Base-by-base conservation (phyloP, 1,140 invertebrate species). In the Colletes gigas region DNA sequence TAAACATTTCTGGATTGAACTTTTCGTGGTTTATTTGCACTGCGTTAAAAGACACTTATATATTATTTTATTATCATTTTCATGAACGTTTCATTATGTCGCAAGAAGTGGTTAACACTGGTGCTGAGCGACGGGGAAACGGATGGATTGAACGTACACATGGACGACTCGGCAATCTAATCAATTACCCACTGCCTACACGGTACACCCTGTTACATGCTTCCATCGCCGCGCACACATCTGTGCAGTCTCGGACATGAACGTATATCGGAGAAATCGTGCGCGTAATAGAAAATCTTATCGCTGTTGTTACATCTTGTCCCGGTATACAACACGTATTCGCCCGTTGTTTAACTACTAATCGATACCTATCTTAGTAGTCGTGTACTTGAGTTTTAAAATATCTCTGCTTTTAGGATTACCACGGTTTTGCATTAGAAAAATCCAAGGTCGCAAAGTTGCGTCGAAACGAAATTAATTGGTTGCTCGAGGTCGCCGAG, bases 101-200 rank as follows among this genome's bases (percentile, higher is more conserved):
- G 44, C 21, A 70, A 54, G 47, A 54, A 57, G 9, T 77, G 44
- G 15, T 69, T 70, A 55, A 62, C 39, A 52, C 57, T 70, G 75
- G n/a, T 78, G 75, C 75, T 60, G 41, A 70, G 30, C 47, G 66
- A 78, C 30, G 57, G 17, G 41, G 30, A 78, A 80, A 84, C 76
- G 54, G 54, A 84, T 74, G 66, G 73, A 71, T 60, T 73, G 60
- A 78, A 78, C n/a, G 55, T 78, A 65, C 21, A 62, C 57, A 50
- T 55, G 54, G 72, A 70, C 57, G n/a, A 62, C 10, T 15, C 78
- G 47, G 44, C 47, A 52, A 84, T 85, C 66, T 39, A 44, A 55
- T 74, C 44, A 69, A 39, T 76, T 44, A 69, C n/a, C 17, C 65
- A 63, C 30, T 62, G 30, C 19, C 57, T 72, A 72, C 59, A 55